Conservation (phyloP, 2,888 invertebrate genomes). For the Metacarcinus magister region DNA sequence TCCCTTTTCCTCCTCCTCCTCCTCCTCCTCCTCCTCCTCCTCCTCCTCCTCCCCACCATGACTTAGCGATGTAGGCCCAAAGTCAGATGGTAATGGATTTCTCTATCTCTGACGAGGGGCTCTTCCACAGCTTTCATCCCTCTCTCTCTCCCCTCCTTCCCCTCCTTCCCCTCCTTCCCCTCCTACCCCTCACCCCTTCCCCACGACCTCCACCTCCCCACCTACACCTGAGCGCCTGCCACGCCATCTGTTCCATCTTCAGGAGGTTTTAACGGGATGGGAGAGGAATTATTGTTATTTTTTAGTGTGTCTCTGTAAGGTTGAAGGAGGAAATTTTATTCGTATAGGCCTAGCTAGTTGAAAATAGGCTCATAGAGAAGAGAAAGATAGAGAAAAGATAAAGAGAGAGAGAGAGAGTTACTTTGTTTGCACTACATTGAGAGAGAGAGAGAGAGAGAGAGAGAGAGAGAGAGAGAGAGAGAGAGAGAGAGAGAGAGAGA, state of each 20-base stretch:
- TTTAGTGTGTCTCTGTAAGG: neutral
- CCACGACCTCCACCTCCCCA: neutral
- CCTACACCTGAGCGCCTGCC: neutral
- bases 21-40: neutral
- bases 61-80: slow-evolving; percentile 4
- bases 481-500: neutral
- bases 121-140: neutral
- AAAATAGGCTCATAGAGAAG: neutral
- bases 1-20: neutral
- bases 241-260: neutral
- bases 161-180: neutral
- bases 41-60: neutral
- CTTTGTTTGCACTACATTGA: too few species aligned
- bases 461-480: neutral
- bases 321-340: neutral
- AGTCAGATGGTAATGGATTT: slow-evolving; percentile 26
- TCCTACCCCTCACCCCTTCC: neutral
- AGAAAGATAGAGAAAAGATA: too few species aligned
- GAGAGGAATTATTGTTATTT: neutral
- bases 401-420: too few species aligned
- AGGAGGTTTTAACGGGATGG: neutral
- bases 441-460: neutral
- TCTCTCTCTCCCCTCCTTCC: neutral
- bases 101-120: slow-evolving; percentile 13
- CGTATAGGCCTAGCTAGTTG: neutral